Percentiles rank a stretch among this genome's conserved stretches.
Evolutionary conservation across 2,797 vertebrate genomes (phyloP).

Genomic region (Neopelma chrysocephalum): DNA sequence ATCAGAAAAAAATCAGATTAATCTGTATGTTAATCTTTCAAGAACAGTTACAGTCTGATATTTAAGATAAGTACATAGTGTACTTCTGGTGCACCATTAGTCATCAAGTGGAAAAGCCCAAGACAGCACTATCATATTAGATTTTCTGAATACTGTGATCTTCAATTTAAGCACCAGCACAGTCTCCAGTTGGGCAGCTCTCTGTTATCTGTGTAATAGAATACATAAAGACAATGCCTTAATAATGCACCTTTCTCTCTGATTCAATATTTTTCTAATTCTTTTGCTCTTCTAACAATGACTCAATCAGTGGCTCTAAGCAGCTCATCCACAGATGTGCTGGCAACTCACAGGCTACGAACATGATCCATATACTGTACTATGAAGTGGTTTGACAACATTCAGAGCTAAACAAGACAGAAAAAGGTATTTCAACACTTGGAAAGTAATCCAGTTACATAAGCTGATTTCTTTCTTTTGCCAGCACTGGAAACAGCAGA

Average conservation of each 20-base stretch:
- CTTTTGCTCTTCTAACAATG: not conserved
- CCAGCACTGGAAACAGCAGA: not conserved
- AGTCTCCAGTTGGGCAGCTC: not conserved
- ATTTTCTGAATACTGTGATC: not conserved
- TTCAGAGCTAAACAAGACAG: not conserved
- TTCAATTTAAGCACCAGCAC: not conserved
- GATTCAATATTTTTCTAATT: not conserved
- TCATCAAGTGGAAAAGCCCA: not conserved
- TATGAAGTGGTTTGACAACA: not conserved
- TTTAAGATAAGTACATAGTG: not conserved
- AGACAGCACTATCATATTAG: not conserved
- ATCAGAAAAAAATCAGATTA: not conserved
- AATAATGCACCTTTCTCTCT: not conserved
- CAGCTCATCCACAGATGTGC: not conserved
- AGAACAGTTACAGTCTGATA: not conserved
- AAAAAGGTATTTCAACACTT: constrained; percentile 1
- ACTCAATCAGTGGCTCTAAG: not conserved
- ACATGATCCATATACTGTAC: not conserved
- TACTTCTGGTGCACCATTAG: not conserved
- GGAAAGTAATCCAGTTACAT: not conserved
- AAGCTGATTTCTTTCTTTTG: not conserved
- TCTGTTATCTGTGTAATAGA: not conserved
- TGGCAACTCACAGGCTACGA: not conserved
- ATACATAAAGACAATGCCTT: not conserved
- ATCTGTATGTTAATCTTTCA: not conserved